Conservation (phyloP, 2,113 vertebrate genomes). For the Lutjanus erythropterus region DNA sequence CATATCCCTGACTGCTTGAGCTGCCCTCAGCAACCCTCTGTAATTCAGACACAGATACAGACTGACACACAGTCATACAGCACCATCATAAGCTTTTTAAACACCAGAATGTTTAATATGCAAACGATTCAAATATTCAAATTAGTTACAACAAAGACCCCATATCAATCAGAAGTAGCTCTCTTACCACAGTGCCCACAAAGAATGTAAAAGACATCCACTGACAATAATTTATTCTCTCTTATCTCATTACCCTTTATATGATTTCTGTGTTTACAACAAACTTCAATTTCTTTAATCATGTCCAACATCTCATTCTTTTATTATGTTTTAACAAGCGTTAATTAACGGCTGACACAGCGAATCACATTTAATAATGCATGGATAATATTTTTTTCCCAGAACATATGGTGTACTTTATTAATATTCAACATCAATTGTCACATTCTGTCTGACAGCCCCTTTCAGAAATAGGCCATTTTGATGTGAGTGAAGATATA, state of each 20-base stretch:
- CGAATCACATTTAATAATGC: constrained; percentile 81
- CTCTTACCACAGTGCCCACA: constrained; percentile 35
- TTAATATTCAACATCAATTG: constrained; percentile 80
- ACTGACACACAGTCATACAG: constrained; percentile 17
- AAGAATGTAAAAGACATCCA: constrained; percentile 66
- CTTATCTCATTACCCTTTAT: constrained; percentile 65
- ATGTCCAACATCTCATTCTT: constrained; percentile 74
- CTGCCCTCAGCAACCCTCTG: constrained; percentile 3
- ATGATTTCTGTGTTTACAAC: constrained; percentile 64
- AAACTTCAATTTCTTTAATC: constrained; percentile 76
- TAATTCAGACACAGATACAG: constrained; percentile 9
- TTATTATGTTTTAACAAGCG: constrained; percentile 78
- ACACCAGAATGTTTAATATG: constrained; percentile 44
- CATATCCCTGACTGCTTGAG: background rate
- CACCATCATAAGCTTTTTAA: constrained; percentile 30
- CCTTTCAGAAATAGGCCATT: constrained; percentile 61
- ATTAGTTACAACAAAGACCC: constrained; percentile 62
- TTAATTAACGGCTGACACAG: constrained; percentile 80
- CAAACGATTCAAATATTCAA: constrained; percentile 64
- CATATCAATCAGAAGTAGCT: constrained; percentile 61
- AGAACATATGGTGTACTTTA: constrained; percentile 81
- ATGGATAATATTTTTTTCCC: constrained; percentile 66
- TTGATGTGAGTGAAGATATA: constrained; percentile 55
- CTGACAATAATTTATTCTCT: constrained; percentile 74
- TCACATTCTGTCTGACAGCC: constrained; percentile 62